Evolutionary conservation across 2,797 vertebrate genomes (phyloP).

Genomic region (Pseudochirops corinnae): DNA sequence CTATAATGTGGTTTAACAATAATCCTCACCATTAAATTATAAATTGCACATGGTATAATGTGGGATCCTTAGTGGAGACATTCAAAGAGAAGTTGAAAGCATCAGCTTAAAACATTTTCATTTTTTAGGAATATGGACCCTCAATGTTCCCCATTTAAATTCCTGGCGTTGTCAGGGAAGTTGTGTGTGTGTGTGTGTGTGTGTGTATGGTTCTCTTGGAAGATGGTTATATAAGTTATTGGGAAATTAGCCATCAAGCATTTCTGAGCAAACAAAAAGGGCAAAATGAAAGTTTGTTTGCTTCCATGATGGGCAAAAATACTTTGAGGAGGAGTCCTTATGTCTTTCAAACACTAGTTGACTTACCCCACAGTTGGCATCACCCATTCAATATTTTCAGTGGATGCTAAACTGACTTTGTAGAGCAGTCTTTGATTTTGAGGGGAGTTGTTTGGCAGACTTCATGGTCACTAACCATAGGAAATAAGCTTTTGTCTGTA

Average conservation of each 20-base stretch:
- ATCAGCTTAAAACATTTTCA: neutral
- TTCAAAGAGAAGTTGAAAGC: neutral
- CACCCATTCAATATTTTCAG: neutral
- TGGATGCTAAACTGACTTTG: neutral
- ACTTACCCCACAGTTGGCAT: neutral
- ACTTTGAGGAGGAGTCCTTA: neutral
- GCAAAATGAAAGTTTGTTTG: neutral
- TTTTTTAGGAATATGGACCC: neutral
- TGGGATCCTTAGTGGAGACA: neutral
- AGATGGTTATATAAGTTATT: constrained; percentile 36
- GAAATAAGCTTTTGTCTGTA: neutral
- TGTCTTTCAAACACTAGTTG: neutral
- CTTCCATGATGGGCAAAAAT: constrained; percentile 7
- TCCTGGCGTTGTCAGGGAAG: neutral
- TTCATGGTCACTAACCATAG: neutral
- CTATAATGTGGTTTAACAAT: neutral
- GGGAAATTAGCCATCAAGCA: constrained; percentile 39
- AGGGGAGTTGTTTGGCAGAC: constrained; percentile 29
- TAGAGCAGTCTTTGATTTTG: neutral
- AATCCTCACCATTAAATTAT: neutral
- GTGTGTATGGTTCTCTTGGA: neutral
- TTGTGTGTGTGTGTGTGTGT: too few species aligned
- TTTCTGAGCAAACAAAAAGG: constrained; percentile 50
- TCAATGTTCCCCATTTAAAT: neutral
- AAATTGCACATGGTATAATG: neutral